A percentile compares a stretch with the other conserved stretches of the same genome.
Conservation (phyloP, 2,113 vertebrate genomes). For the Clarias macrocephalus region DNA sequence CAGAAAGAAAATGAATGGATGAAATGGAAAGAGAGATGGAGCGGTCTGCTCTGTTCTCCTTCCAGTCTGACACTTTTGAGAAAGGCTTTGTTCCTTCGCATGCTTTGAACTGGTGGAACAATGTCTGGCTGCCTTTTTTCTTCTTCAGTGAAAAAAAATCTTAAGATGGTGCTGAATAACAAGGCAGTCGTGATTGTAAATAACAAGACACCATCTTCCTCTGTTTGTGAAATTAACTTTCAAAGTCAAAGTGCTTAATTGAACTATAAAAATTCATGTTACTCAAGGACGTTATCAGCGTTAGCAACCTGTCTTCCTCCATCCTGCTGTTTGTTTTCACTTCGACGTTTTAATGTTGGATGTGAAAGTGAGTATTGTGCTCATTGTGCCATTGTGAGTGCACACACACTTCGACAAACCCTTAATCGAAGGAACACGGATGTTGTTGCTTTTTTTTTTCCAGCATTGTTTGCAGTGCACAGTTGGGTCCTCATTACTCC, state of each 20-base stretch:
- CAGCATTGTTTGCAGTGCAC: neutral
- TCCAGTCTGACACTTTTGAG: slow-evolving; percentile 27
- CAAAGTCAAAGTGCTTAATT: neutral
- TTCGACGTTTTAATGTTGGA: neutral
- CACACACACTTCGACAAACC: neutral
- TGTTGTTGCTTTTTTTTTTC: neutral
- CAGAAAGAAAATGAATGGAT: neutral
- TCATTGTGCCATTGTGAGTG: neutral
- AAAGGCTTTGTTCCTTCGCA: slow-evolving; percentile 51
- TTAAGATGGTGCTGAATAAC: neutral
- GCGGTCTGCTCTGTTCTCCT: slow-evolving; percentile 16
- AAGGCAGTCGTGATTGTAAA: neutral
- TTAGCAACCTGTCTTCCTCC: neutral
- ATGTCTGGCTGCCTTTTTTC: slow-evolving; percentile 74
- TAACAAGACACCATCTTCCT: neutral
- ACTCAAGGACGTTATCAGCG: neutral
- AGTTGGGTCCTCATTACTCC: neutral
- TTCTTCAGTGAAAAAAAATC: slow-evolving; percentile 4
- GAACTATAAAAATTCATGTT: neutral
- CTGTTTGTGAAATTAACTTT: neutral
- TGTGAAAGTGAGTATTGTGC: slow-evolving; percentile 1
- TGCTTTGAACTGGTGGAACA: slow-evolving; percentile 87
- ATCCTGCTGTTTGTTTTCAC: neutral
- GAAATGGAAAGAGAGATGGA: slow-evolving; percentile 6
- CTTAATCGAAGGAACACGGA: neutral